Conservation (phyloP, 2,113 vertebrate species). For the Smithornis capensis region DNA sequence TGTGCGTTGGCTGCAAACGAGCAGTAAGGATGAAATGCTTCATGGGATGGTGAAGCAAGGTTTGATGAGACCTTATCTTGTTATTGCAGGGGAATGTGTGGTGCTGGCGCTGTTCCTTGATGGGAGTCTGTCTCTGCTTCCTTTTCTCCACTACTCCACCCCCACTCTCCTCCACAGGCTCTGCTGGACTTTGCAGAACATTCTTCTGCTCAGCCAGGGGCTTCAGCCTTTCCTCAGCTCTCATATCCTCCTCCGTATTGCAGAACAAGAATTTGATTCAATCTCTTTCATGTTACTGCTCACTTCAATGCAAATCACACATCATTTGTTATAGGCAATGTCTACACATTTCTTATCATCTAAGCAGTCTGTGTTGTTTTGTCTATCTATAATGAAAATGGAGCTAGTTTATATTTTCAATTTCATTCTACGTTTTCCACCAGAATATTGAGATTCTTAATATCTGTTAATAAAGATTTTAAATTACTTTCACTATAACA, state of each 20-base stretch:
- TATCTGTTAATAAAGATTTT: background rate
- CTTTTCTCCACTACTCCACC: background rate
- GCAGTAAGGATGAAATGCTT: background rate
- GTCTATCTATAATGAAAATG: background rate
- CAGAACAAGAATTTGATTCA: background rate
- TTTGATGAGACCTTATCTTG: background rate
- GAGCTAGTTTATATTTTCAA: background rate
- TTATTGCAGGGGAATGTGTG: background rate
- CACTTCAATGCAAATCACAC: background rate
- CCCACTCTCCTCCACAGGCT: background rate
- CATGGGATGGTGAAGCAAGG: background rate
- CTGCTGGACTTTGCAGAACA: background rate
- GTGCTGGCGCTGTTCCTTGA: fast-evolving
- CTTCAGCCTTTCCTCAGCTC: background rate
- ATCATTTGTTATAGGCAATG: background rate
- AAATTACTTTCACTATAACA: background rate
- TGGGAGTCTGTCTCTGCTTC: background rate
- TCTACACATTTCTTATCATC: background rate
- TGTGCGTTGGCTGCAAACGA: background rate
- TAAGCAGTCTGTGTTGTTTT: background rate
- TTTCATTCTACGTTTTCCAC: background rate
- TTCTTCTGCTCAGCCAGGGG: background rate
- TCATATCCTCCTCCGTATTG: background rate
- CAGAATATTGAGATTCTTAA: background rate
- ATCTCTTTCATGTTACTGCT: background rate